Evolutionary conservation across 2,888 invertebrate species (phyloP).

Genomic region (Perizoma affinitatum): DNA sequence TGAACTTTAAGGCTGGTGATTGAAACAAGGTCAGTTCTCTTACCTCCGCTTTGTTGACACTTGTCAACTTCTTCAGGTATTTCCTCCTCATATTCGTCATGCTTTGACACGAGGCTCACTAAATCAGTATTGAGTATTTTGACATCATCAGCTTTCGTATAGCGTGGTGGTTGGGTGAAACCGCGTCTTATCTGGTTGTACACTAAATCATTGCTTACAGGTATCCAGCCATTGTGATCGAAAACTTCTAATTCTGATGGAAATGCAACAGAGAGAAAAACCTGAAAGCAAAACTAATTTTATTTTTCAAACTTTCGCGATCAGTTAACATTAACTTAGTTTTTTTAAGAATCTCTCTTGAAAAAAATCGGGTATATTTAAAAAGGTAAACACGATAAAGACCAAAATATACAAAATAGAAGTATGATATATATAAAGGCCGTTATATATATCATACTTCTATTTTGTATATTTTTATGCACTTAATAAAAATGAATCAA

Average conservation of each 20-base stretch:
- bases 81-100: neutral
- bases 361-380: too few species aligned
- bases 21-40: neutral
- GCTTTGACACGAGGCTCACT: neutral
- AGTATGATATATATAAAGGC: too few species aligned
- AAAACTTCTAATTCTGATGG: slow-evolving; percentile 18
- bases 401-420: too few species aligned
- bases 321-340: too few species aligned
- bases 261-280: slow-evolving; percentile 3
- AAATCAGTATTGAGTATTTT: slow-evolving; percentile 23
- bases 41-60: slow-evolving; percentile 8
- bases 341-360: too few species aligned
- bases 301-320: neutral
- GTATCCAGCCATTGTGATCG: slow-evolving; percentile 34
- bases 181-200: slow-evolving; percentile 29
- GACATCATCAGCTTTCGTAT: slow-evolving; percentile 8
- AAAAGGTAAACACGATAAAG: too few species aligned
- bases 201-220: slow-evolving; percentile 31
- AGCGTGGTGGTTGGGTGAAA: neutral
- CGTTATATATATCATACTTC: too few species aligned
- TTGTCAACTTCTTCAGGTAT: neutral
- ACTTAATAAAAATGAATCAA: too few species aligned
- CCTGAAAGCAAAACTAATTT: slow-evolving; percentile 25
- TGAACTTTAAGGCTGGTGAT: too few species aligned
- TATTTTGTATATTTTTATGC: too few species aligned